phyloP scores from a whole-genome alignment of 2,888 invertebrate species.

The Julus scanicus region DNA sequence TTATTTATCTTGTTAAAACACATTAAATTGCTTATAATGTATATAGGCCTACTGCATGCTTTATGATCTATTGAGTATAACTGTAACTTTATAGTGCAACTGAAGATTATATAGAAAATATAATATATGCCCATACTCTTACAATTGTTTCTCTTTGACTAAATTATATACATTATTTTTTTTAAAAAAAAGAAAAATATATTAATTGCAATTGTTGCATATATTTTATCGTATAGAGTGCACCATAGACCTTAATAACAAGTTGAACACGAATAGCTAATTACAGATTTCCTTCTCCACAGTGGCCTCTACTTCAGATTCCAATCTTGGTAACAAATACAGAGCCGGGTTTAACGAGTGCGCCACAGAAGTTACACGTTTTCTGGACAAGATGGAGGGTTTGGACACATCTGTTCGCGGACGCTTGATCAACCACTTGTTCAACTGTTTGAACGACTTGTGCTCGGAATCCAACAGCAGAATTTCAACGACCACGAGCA shows the following conservation, averaged over 20 bases:
- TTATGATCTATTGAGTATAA: no score
- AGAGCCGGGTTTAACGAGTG: constrained; percentile 52
- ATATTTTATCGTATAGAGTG: neutral
- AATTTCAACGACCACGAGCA: constrained; percentile 14
- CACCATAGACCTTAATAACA: neutral
- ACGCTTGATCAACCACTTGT: constrained; percentile 37
- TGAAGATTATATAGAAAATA: no score
- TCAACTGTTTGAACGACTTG: constrained; percentile 54
- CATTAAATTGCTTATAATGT: no score
- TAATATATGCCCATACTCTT: no score
- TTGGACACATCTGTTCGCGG: constrained; percentile 44
- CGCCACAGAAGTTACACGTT: constrained; percentile 47
- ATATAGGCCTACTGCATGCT: no score
- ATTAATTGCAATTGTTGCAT: no score
- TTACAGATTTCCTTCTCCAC: neutral
- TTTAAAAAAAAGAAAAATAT: neutral
- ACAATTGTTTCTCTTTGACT: no score
- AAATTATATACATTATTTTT: neutral
- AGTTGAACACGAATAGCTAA: neutral
- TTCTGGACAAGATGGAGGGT: constrained; percentile 62
- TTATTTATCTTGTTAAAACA: no score
- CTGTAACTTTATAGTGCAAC: no score
- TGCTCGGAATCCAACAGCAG: constrained; percentile 67
- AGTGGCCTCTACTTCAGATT: constrained; percentile 21
- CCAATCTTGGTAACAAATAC: constrained; percentile 45